These are phyloP conservation scores for Nesometra sesokonis DNA, from an alignment of 35 echinoderm and acorn worm genomes.

Conservation along the genomic window DNA sequence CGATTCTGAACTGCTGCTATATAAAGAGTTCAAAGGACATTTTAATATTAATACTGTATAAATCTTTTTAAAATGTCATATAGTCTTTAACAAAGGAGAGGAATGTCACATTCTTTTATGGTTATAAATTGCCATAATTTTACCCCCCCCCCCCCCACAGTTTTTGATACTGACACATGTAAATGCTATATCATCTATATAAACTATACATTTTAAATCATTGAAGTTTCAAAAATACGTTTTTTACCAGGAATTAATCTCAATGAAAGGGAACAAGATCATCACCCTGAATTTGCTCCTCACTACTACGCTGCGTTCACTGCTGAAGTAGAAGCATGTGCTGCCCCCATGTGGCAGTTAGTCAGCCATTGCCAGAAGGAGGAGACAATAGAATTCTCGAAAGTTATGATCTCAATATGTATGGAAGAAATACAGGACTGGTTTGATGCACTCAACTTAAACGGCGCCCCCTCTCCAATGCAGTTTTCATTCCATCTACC, in stretches of 20 bases:
- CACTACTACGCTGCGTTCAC: constrained; percentile 80
- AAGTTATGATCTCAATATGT: constrained; percentile 40
- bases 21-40: no score
- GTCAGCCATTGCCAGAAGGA: constrained; percentile 60
- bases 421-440: constrained; percentile 37
- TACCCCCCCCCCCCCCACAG: no score
- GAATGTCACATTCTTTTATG: no score
- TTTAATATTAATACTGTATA: no score
- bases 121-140: no score
- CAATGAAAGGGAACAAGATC: constrained; percentile 59
- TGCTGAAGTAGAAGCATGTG: constrained; percentile 79
- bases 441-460: constrained; percentile 58
- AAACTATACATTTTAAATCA: no score
- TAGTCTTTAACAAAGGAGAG: no score
- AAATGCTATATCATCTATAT: no score
- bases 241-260: constrained; percentile 76
- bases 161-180: no score
- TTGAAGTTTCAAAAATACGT: no score
- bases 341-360: constrained; percentile 98
- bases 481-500: constrained; percentile 93
- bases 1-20: no score
- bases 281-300: constrained; percentile 87
- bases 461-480: constrained; percentile 32
- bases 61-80: no score
- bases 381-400: constrained; percentile 35